phyloP scores from a whole-genome alignment of 2,797 vertebrate species.

The Spheniscus humboldti region DNA sequence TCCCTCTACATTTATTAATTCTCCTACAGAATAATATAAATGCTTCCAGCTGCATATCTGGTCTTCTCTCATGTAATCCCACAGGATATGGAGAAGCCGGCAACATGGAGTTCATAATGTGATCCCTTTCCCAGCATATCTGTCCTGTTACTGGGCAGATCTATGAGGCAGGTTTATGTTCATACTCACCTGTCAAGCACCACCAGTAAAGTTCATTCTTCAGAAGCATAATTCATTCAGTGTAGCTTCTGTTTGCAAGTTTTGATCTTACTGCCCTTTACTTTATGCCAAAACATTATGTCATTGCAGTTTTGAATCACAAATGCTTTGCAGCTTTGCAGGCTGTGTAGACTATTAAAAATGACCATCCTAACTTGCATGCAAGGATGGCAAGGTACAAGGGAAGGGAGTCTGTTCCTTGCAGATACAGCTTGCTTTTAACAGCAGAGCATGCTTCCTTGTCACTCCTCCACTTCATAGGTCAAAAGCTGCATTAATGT shows the following conservation, averaged over 20 bases:
- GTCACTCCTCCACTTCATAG: not conserved
- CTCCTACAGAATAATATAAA: not conserved
- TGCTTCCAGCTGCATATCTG: not conserved
- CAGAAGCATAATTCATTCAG: not conserved
- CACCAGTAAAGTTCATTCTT: not conserved
- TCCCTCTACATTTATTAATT: not conserved
- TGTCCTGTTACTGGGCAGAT: not conserved
- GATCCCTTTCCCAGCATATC: not conserved
- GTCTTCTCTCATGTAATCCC: not conserved
- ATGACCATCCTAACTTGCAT: not conserved
- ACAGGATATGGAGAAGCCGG: not conserved
- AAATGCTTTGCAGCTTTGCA: not conserved
- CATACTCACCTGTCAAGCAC: not conserved
- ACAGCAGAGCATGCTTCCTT: not conserved
- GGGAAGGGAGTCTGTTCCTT: not conserved
- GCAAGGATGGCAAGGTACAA: not conserved
- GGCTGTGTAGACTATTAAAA: not conserved
- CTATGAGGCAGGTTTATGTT: not conserved
- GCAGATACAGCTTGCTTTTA: not conserved
- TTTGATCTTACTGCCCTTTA: not conserved
- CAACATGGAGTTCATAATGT: not conserved
- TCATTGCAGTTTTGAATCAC: not conserved
- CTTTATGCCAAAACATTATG: not conserved
- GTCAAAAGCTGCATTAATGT: not conserved
- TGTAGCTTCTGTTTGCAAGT: not conserved